Base-by-base conservation (phyloP, 2,888 invertebrate genomes). In the Mactromeris polynyma region DNA sequence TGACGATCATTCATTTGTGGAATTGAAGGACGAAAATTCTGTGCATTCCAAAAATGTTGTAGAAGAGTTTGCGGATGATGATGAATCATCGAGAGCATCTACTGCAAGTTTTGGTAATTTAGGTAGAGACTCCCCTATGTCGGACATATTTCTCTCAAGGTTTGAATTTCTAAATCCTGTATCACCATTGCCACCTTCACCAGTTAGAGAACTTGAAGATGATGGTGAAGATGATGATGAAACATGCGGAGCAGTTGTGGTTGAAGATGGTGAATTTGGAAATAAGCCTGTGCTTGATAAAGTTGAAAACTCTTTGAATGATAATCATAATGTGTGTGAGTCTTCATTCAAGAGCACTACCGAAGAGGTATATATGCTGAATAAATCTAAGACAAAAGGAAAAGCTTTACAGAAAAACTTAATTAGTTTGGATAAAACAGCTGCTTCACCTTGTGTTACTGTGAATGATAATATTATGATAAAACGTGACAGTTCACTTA, bases 101-200 rank as follows among this genome's bases (percentile, higher is more conserved):
- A 84, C 85, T 40, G 86, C 88, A 54, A 85, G 84, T 58, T 36
- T 90, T 77, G n/a, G 73, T 46, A 86, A 89, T n/a, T 40, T 85
- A 31, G 83, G 81, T 46, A 69, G 81, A 36, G 79, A 89, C 9
- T 88, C 90, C 17, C 92, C 93, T 51, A 78, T 93, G 11, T 93
- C 94, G 42, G 93, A 94, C 0, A 86, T 94, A 31, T 90, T 93
- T 40, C 90, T 93, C 0, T 94, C 94, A 46, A 94, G 93, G 84
- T 93, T 94, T 91, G 90, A 93, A 33, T 93, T 93, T 69, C 83
- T 93, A 11, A 85, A 87, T 26, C 93, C 93, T 17, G 86, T 94
- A 31, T 94, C 94, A 19, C 94, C 94, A n/a, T 89, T 94, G 19
- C 94, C 94, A 21, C 93, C 93, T 42, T 93, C 94, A 33, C 94